Evolutionary conservation across 2,888 invertebrate species (phyloP).

Genomic region (Xestia rhomboidea): DNA sequence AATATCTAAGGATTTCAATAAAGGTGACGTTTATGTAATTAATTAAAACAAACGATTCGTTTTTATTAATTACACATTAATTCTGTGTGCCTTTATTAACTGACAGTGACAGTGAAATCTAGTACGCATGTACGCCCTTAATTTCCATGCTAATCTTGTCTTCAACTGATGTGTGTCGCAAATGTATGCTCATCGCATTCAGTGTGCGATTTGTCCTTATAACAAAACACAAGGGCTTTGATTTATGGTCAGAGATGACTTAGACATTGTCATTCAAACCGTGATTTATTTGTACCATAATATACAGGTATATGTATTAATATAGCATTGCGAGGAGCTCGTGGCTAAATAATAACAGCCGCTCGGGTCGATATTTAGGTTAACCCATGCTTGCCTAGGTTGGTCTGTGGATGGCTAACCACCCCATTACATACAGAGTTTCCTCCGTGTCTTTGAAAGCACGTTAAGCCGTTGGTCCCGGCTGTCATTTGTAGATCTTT

Average conservation of each 20-base stretch:
- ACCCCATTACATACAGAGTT: no score
- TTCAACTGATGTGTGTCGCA: constrained; percentile 44
- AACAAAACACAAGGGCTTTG: constrained; percentile 51
- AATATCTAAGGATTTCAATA: not conserved
- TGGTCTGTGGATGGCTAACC: no score
- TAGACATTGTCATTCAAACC: constrained; percentile 47
- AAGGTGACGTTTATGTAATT: no score
- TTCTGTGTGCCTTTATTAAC: not conserved
- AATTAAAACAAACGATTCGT: not conserved
- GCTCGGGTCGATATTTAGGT: no score
- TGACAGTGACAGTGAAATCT: constrained; percentile 33
- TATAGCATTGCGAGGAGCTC: not conserved
- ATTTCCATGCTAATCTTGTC: constrained; percentile 55
- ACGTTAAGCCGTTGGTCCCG: no score
- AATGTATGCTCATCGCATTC: constrained; percentile 48
- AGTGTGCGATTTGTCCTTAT: constrained; percentile 53
- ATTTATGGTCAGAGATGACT: constrained; percentile 56
- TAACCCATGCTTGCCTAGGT: no score
- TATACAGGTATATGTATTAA: not conserved
- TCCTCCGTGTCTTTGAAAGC: no score
- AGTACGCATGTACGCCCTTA: constrained; percentile 20
- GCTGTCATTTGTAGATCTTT: no score
- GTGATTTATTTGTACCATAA: constrained; percentile 30
- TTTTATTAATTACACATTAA: constrained; percentile 1
- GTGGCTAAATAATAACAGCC: no score